Base-by-base conservation (phyloP, 2,113 vertebrate species). In the Phalacrocorax brasilianus region DNA sequence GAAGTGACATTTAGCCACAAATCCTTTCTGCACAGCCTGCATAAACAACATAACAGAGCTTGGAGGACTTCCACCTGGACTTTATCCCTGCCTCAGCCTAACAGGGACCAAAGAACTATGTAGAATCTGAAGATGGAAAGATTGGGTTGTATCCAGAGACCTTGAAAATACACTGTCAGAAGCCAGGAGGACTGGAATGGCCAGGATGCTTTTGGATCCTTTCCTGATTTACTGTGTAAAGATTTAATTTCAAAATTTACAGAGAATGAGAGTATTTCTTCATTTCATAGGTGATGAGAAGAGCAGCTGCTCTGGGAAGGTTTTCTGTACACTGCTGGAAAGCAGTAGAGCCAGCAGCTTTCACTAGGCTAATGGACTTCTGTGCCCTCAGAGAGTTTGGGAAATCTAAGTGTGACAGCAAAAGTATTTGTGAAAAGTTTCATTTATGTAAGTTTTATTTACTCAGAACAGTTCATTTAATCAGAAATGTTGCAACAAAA, bases 1-100 rank as follows among this genome's bases (percentile, higher is more conserved):
- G 75, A 81, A 96, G 9, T 84, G 79, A 94, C 92, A 94, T 96
- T 97, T 88, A 92, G 53, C 45, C 77, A 81, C 40, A 95, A 91
- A 87, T 77, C 79, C 47, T 67, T 66, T 86, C 87, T 92, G 53
- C 63, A 65, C 79, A 92, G 79, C 73, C 72, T 91, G 70, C 45
- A 71, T 35, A 84, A 92, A 83, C 85, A 93, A 66, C 67, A 62
- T 86, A 85, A 77, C 68, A 63, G 53, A 50, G 45, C 16, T 93
- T 96, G 86, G 86, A 91, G 70, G 67, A 52, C 67, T 95, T 96
- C 91, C 90, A 88, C 55, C 44, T 90, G 93, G 93, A 92, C 27
- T 80, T 94, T 75, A 49, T 92, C 76, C 82, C 68, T 86, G 75
- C 21, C 44, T 93, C 35, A 16, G 30, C 59, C 30, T 86, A 77